phyloP scores from a whole-genome alignment of 1,140 invertebrate species.

The Eueides isabella region DNA sequence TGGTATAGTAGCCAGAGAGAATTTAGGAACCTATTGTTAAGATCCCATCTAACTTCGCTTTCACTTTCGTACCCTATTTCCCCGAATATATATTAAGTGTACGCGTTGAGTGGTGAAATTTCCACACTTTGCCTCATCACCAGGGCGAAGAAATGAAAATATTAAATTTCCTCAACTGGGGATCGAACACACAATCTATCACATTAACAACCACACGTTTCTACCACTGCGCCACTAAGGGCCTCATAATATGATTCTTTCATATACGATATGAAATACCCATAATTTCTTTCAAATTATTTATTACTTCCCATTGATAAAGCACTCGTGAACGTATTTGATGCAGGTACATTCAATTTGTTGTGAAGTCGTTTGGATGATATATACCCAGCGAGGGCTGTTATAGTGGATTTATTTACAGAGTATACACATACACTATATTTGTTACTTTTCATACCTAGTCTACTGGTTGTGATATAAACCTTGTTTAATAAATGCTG shows the following conservation, averaged over 20 bases:
- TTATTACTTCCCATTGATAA: slow-evolving; percentile 49
- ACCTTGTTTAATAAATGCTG: not conserved
- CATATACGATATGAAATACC: not conserved
- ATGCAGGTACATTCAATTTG: slow-evolving; percentile 53
- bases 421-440: slow-evolving; percentile 36
- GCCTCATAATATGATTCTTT: not conserved
- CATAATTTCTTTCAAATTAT: slow-evolving; percentile 27
- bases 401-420: slow-evolving; percentile 44
- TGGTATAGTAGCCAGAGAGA: no score
- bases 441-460: slow-evolving; percentile 21
- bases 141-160: no score
- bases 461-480: not conserved
- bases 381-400: slow-evolving; percentile 39
- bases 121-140: no score
- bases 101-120: no score
- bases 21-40: no score
- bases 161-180: no score
- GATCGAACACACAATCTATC: no score
- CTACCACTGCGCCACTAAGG: no score
- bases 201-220: no score
- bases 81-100: no score
- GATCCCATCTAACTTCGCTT: no score
- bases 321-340: slow-evolving; percentile 38
- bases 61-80: no score
- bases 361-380: slow-evolving; percentile 53